Conservation (phyloP, 2,113 vertebrate genomes). For the Callithrix jacchus region DNA sequence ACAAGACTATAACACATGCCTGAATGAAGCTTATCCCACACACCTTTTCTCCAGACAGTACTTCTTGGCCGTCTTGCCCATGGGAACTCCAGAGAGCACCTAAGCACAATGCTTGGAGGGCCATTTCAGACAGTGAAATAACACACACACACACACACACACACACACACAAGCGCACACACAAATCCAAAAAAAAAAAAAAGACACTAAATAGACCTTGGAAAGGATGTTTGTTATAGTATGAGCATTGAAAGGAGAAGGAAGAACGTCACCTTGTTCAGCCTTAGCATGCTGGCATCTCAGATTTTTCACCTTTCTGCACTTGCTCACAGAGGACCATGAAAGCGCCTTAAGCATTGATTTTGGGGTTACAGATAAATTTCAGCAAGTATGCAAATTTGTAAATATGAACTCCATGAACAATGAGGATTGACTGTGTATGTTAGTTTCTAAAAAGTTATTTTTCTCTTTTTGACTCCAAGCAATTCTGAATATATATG, state of each 20-base stretch:
- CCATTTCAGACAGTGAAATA: not conserved
- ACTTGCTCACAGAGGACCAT: not conserved
- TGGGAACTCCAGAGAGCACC: not conserved
- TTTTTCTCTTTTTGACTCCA: slow-evolving; percentile 18
- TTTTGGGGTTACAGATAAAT: not conserved
- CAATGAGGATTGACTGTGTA: not conserved
- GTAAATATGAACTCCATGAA: not conserved
- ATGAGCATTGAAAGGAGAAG: not conserved
- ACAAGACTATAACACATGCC: not conserved
- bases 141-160: not conserved
- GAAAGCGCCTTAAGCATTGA: not conserved
- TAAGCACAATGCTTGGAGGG: not conserved
- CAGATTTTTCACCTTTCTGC: not conserved
- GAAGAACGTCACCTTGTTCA: not conserved
- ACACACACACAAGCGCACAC: not conserved
- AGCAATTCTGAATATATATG: not conserved
- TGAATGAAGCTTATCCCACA: not conserved
- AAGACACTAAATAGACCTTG: not conserved
- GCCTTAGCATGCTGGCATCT: not conserved
- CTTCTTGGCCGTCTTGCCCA: not conserved
- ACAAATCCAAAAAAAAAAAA: not conserved
- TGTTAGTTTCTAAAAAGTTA: not conserved
- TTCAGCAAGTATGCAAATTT: not conserved
- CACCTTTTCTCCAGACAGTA: not conserved
- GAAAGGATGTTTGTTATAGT: not conserved